Percentiles rank a stretch among this genome's conserved stretches.
phyloP scores from a whole-genome alignment of 2,888 invertebrate species.

The Loripinus fragilis region DNA sequence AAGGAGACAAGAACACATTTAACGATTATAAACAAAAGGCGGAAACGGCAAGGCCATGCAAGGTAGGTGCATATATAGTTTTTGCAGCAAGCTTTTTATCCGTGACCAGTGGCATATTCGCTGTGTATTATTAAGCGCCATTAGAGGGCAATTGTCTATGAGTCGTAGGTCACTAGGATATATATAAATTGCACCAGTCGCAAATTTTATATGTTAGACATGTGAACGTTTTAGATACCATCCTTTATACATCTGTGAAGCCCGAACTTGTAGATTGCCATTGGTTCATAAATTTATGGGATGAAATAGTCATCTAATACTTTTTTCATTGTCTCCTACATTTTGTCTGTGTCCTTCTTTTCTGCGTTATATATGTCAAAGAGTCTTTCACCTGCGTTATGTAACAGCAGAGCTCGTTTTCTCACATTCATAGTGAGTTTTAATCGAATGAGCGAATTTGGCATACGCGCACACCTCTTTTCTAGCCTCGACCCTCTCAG shows the following conservation, averaged over 20 bases:
- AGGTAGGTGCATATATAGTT: too few species aligned
- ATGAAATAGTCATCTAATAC: conserved; percentile 45
- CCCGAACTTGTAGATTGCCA: conserved; percentile 56
- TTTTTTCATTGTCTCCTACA: conserved; percentile 37
- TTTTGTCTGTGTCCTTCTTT: conserved; percentile 29
- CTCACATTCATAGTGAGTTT: conserved; percentile 34
- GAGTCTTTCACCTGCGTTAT: conserved; percentile 51
- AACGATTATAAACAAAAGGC: too few species aligned
- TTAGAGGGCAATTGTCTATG: too few species aligned
- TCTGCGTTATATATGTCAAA: conserved; percentile 51
- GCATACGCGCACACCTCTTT: conserved; percentile 33
- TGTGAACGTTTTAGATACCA: too few species aligned
- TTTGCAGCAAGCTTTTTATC: too few species aligned
- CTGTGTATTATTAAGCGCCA: too few species aligned
- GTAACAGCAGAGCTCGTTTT: conserved; percentile 49
- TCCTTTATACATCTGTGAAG: conserved; percentile 42
- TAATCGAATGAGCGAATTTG: conserved; percentile 40
- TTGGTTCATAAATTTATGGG: conserved; percentile 49
- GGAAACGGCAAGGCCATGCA: too few species aligned
- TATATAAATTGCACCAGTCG: too few species aligned
- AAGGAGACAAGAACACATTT: too few species aligned
- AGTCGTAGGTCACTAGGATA: too few species aligned
- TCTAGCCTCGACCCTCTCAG: conserved; percentile 44
- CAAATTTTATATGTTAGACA: too few species aligned
- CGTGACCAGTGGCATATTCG: too few species aligned